phyloP scores from a whole-genome alignment of 2,888 invertebrate species.

The Oligia latruncula region DNA sequence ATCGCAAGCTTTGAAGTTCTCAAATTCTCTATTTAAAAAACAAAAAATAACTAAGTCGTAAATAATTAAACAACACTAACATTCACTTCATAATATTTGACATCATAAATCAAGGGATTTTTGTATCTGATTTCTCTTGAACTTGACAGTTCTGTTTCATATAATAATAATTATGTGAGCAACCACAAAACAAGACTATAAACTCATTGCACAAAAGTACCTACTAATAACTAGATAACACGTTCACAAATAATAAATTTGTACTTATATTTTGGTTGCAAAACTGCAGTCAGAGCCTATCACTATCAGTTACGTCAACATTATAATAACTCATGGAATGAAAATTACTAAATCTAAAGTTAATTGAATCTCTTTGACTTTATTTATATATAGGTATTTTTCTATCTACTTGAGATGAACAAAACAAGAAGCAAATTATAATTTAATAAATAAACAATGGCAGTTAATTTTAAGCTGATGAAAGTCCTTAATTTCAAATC shows the following conservation, averaged over 20 bases:
- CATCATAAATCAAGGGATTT: constrained; percentile 14
- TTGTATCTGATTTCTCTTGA: constrained; percentile 7
- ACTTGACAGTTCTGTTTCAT: constrained; percentile 3
- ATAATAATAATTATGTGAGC: constrained; percentile 17
- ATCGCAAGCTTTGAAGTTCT: not conserved
- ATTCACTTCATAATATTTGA: not conserved
- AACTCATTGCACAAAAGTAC: constrained; percentile 35
- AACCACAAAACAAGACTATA: constrained; percentile 23
- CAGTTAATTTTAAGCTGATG: constrained; percentile 23
- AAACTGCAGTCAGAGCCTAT: constrained; percentile 20
- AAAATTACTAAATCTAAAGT: constrained; percentile 7
- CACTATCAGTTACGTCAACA: constrained; percentile 8
- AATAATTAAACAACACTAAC: constrained; percentile 10
- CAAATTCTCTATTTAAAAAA: not conserved
- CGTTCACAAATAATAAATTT: constrained; percentile 47
- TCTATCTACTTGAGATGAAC: not conserved
- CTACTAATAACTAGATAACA: constrained; percentile 55
- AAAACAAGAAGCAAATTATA: constrained; percentile 18
- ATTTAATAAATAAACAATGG: constrained; percentile 22
- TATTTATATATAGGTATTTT: not conserved
- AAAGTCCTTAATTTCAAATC: constrained; percentile 7
- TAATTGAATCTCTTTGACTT: constrained; percentile 2
- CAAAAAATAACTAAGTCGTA: not conserved
- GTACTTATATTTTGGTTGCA: constrained; percentile 60
- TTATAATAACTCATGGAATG: constrained; percentile 26